These are phyloP conservation scores for Notocelia uddmanniana DNA, from an alignment of 2,888 invertebrate species.

Conservation along the genomic window DNA sequence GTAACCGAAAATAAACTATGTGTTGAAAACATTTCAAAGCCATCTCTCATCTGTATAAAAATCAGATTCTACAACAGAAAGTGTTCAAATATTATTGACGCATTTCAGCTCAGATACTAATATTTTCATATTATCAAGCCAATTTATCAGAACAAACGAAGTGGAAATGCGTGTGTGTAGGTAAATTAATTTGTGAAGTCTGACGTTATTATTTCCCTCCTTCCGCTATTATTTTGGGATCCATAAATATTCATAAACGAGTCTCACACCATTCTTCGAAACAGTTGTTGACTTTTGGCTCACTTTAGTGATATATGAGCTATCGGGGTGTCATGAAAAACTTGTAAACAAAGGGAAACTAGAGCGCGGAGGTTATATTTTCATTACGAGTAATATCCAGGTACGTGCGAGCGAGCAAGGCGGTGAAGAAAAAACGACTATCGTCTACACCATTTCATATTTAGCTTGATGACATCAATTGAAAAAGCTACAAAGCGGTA, in stretches of 20 bases:
- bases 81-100: not conserved
- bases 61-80: not conserved
- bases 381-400: constrained; percentile 27
- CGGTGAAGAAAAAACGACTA: not conserved
- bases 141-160: constrained; percentile 17
- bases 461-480: not conserved
- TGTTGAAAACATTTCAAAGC: too few relatives aligned
- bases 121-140: not conserved
- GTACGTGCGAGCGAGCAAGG: constrained; percentile 9
- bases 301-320: constrained; percentile 13
- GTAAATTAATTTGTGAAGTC: constrained; percentile 6
- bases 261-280: constrained; percentile 13
- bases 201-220: constrained; percentile 3
- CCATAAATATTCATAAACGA: constrained; percentile 10
- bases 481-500: not conserved
- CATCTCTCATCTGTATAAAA: not conserved
- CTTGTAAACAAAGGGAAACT: constrained; percentile 36
- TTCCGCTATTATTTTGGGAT: not conserved
- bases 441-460: not conserved
- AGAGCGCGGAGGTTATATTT: constrained; percentile 39
- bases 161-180: not conserved
- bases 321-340: constrained; percentile 3
- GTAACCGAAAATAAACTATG: too few relatives aligned
- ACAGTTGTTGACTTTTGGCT: constrained; percentile 18
- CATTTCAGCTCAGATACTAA: not conserved